phyloP scores from a whole-genome alignment of 2,797 vertebrate species.

The Chanos chanos region DNA sequence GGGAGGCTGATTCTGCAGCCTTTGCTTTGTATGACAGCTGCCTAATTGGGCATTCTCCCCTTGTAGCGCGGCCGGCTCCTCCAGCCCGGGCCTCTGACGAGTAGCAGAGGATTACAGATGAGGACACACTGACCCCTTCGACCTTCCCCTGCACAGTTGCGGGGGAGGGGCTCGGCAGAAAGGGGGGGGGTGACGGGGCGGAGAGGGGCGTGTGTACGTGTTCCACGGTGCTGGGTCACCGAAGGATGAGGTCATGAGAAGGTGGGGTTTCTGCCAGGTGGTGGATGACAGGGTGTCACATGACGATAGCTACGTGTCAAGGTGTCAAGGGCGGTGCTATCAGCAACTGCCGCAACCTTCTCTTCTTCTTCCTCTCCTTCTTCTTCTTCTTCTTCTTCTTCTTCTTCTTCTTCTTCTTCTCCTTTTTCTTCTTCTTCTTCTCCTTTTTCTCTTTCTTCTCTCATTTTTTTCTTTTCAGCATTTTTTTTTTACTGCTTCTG shows the following conservation, averaged over 20 bases:
- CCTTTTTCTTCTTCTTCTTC: not conserved
- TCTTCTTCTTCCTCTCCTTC: slow-evolving; percentile 39
- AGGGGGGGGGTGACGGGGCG: slow-evolving; percentile 38
- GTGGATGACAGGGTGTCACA: slow-evolving; percentile 91
- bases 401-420: slow-evolving; percentile 26
- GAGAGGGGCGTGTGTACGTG: slow-evolving; percentile 69
- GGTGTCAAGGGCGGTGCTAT: slow-evolving; percentile 90
- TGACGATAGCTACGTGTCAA: slow-evolving; percentile 84
- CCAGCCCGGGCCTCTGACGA: slow-evolving; percentile 92
- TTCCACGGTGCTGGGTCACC: slow-evolving; percentile 79
- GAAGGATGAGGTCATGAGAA: slow-evolving; percentile 87
- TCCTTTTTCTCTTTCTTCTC: slow-evolving; percentile 21
- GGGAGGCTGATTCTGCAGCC: slow-evolving; percentile 92
- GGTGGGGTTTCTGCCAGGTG: slow-evolving; percentile 83
- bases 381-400: slow-evolving; percentile 55
- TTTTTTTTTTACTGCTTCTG: slow-evolving; percentile 56
- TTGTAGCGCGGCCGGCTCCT: slow-evolving; percentile 83
- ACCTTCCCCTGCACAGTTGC: slow-evolving; percentile 90
- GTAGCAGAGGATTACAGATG: slow-evolving; percentile 99
- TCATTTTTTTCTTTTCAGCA: slow-evolving; percentile 35
- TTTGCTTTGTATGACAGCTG: slow-evolving; percentile 97
- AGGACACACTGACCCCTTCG: slow-evolving; percentile 94
- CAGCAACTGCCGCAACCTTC: slow-evolving; percentile 64
- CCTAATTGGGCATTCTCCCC: slow-evolving; percentile 99
- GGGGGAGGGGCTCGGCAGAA: slow-evolving; percentile 75